A percentile compares a stretch with the other conserved stretches of the same genome.
phyloP scores from a whole-genome alignment of 2,113 vertebrate species.

The Theristicus caerulescens region DNA sequence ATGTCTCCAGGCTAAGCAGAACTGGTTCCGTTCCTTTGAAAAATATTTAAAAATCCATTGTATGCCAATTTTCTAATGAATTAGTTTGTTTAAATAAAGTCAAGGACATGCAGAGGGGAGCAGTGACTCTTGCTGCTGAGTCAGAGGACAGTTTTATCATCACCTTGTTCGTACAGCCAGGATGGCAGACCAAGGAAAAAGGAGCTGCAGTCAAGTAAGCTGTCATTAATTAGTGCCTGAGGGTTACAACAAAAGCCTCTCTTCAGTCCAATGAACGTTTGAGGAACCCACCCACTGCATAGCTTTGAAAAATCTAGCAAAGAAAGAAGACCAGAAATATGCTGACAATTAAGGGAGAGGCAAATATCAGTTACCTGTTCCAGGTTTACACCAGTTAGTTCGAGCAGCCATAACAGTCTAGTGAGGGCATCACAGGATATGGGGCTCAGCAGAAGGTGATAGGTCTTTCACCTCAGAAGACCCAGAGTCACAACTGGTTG shows the following conservation, averaged over 20 bases:
- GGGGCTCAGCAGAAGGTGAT: neutral
- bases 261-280: neutral
- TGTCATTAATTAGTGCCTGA: neutral
- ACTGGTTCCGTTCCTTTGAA: neutral
- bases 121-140: neutral
- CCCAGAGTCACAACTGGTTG: neutral
- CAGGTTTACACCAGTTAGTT: neutral
- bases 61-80: neutral
- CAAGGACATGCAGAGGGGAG: neutral
- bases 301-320: neutral
- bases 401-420: fast-evolving
- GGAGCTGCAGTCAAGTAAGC: neutral
- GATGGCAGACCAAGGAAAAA: neutral
- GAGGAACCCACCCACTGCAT: neutral
- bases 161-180: fast-evolving
- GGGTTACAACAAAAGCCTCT: neutral
- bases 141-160: neutral
- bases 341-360: neutral
- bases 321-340: neutral
- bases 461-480: neutral
- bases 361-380: neutral
- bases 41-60: neutral
- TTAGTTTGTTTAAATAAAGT: neutral
- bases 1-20: neutral
- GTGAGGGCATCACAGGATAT: neutral